Conservation (phyloP, 1,140 invertebrate genomes). For the Zaprionus vittiger region DNA sequence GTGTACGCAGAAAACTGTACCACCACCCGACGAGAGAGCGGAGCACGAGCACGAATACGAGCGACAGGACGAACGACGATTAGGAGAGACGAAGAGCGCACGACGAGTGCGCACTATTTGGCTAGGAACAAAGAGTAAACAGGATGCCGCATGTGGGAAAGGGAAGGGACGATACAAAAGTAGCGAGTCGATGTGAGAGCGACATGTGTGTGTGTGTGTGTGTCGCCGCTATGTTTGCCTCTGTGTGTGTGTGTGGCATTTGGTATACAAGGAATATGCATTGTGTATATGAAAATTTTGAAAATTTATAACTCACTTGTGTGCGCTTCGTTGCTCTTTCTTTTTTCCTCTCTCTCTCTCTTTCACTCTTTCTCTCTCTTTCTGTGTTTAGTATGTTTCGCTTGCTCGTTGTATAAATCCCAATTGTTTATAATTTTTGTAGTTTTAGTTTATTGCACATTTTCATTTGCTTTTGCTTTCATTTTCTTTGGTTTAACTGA, state of each 20-base stretch:
- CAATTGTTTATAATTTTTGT: conserved; percentile 35
- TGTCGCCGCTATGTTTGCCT: conserved; percentile 1
- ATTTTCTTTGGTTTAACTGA: conserved; percentile 42
- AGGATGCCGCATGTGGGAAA: conserved; percentile 41
- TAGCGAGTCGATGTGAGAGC: conserved; percentile 56
- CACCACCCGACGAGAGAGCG: conserved; percentile 71
- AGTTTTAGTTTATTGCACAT: conserved; percentile 75
- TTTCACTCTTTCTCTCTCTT: conserved; percentile 20
- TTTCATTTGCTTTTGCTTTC: conserved; percentile 43
- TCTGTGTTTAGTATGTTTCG: conserved; percentile 18
- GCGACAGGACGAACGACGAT: conserved; percentile 33
- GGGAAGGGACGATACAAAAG: conserved; percentile 56
- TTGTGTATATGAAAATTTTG: conserved; percentile 61
- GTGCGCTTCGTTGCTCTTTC: conserved; percentile 61
- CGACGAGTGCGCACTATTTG: conserved; percentile 72
- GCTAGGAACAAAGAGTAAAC: conserved; percentile 38
- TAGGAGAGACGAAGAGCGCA: conserved; percentile 22
- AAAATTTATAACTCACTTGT: conserved; percentile 78
- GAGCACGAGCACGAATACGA: conserved; percentile 28
- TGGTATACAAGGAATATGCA: conserved; percentile 41
- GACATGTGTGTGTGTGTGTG: conserved; percentile 18
- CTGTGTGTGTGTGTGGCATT: conserved; percentile 21
- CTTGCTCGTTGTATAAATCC: conserved; percentile 52
- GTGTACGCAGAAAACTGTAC: conserved; percentile 80
- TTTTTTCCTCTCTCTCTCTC: conserved; percentile 10